Conservation (phyloP, 2,797 vertebrate species). For the Pampus argenteus region DNA sequence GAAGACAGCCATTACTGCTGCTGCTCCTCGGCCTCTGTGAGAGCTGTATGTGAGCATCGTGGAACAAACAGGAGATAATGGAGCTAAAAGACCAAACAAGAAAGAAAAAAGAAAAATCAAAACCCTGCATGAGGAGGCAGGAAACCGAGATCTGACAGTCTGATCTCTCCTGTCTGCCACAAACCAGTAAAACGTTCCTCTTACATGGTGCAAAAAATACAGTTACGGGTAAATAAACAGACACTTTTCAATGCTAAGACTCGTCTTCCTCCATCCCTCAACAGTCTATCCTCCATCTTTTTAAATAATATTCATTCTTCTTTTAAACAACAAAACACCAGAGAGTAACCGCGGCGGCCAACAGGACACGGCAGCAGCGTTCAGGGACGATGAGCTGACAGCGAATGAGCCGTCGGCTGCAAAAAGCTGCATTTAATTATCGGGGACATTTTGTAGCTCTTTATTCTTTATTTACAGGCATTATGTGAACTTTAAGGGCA, state of each 20-base stretch:
- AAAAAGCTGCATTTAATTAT: conserved; percentile 5
- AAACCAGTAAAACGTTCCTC: too few relatives aligned
- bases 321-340: too few relatives aligned
- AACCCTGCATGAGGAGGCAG: background rate
- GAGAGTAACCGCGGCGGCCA: too few relatives aligned
- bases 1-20: conserved; percentile 41
- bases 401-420: too few relatives aligned
- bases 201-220: too few relatives aligned
- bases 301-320: too few relatives aligned
- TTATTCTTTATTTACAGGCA: conserved; percentile 9
- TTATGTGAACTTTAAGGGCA: conserved; percentile 20
- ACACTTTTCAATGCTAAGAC: background rate
- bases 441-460: background rate
- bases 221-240: background rate
- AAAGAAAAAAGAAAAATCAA: background rate
- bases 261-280: background rate
- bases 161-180: conserved; percentile 55
- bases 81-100: conserved; percentile 34
- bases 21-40: conserved; percentile 13
- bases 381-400: too few relatives aligned
- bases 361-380: background rate
- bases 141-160: conserved; percentile 29
- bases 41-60: conserved; percentile 4
- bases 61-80: conserved; percentile 40
- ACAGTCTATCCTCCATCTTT: background rate